These are phyloP conservation scores for Palythoa caribaeorum DNA, from an alignment of 92 coral and sea anemone species.

Conservation along the genomic window DNA sequence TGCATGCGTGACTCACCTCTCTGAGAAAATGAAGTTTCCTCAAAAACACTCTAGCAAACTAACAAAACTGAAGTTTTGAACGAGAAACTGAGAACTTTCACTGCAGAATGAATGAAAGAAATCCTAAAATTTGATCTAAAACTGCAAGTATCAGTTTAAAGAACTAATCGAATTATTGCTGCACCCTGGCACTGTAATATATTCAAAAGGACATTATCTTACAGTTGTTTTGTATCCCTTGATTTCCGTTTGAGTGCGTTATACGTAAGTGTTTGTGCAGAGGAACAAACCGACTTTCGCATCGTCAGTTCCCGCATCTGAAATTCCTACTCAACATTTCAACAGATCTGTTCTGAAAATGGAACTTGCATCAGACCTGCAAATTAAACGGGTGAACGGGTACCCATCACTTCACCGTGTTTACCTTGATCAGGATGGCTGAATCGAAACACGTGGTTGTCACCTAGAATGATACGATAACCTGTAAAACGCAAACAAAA, in stretches of 20 bases:
- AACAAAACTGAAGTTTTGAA: too few species aligned
- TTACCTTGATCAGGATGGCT: slow-evolving; percentile 97
- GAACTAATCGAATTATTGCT: too few species aligned
- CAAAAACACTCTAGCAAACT: too few species aligned
- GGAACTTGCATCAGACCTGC: neutral
- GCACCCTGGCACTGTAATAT: neutral
- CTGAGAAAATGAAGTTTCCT: too few species aligned
- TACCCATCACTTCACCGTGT: neutral
- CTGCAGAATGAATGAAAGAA: too few species aligned
- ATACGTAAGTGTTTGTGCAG: neutral
- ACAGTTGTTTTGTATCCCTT: neutral
- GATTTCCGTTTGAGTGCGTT: neutral
- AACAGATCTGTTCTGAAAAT: neutral
- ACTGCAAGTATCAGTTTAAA: too few species aligned
- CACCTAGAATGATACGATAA: slow-evolving; percentile 94
- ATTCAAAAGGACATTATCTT: neutral
- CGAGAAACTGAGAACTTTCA: too few species aligned
- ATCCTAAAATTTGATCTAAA: too few species aligned
- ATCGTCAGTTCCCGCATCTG: neutral
- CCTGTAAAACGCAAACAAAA: slow-evolving; percentile 62
- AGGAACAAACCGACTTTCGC: neutral
- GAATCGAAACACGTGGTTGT: slow-evolving; percentile 95
- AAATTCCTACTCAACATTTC: neutral
- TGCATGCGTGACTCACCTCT: too few species aligned
- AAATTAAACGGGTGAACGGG: neutral